phyloP scores from a whole-genome alignment of 2,113 vertebrate species.

The Sapayoa aenigma region DNA sequence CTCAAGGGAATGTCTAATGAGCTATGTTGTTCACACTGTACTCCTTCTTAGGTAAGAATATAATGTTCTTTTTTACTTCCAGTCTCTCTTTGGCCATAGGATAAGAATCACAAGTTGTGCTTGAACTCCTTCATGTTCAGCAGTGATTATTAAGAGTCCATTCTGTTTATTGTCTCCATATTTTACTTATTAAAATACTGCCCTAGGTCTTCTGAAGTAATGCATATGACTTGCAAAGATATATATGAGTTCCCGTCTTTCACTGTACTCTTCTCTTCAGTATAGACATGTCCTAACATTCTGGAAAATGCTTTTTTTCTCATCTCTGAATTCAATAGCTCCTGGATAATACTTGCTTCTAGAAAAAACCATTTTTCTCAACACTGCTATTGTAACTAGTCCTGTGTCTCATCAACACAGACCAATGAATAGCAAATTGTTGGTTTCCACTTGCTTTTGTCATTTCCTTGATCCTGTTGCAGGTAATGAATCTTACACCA shows the following conservation, averaged over 20 bases:
- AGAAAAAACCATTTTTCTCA: background rate
- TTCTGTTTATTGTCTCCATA: background rate
- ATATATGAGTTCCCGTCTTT: background rate
- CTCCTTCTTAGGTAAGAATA: background rate
- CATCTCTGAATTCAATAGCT: background rate
- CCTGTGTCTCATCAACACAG: background rate
- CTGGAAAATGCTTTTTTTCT: background rate
- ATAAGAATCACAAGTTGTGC: background rate
- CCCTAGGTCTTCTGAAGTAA: background rate
- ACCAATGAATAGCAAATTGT: background rate
- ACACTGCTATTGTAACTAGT: background rate
- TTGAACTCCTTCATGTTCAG: background rate
- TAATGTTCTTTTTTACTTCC: background rate
- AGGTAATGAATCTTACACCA: background rate
- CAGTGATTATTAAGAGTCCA: background rate
- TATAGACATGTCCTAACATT: background rate
- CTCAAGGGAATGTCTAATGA: background rate
- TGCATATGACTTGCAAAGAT: background rate
- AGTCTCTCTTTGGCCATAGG: background rate
- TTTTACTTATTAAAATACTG: background rate
- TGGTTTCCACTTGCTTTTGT: background rate
- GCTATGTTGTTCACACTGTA: background rate
- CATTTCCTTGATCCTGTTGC: background rate
- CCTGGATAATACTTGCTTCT: background rate
- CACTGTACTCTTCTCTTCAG: background rate